Percentiles rank a stretch among this genome's conserved stretches.
These are phyloP conservation scores for Chloromyia formosa DNA, from an alignment of 2,888 invertebrate species.

Conservation along the genomic window DNA sequence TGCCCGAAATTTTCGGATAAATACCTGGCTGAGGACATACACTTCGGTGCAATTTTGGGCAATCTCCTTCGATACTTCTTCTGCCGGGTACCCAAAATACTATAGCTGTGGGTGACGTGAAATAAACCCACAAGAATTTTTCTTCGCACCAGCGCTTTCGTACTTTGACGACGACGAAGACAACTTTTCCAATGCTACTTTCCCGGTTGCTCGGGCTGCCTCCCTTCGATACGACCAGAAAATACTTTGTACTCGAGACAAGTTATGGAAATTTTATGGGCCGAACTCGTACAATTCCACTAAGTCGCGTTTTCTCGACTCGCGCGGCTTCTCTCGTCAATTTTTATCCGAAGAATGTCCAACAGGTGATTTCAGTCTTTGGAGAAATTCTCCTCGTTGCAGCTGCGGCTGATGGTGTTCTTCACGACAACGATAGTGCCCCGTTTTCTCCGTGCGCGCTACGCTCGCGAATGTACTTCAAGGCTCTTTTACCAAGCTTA, in stretches of 20 bases:
- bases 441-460: conserved; percentile 20
- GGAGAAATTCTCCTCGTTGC: conserved; percentile 36
- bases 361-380: neutral
- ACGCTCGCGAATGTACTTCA: neutral
- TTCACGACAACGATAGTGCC: neutral
- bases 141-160: too few relatives aligned
- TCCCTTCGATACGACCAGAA: neutral
- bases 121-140: too few relatives aligned
- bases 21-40: too few relatives aligned
- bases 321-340: neutral
- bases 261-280: conserved; percentile 25
- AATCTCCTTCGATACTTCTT: too few relatives aligned
- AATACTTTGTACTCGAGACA: conserved; percentile 18
- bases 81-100: too few relatives aligned
- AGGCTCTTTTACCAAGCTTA: neutral
- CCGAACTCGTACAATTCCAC: conserved; percentile 31
- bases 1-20: too few relatives aligned
- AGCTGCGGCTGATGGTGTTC: conserved; percentile 2
- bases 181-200: neutral
- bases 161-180: too few relatives aligned
- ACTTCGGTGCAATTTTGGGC: too few relatives aligned
- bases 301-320: conserved; percentile 20
- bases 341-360: neutral
- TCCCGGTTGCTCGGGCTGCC: conserved; percentile 14
- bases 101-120: too few relatives aligned